These are phyloP conservation scores for Lepidurus arcticus DNA, from an alignment of 1,140 invertebrate species.

Conservation along the genomic window DNA sequence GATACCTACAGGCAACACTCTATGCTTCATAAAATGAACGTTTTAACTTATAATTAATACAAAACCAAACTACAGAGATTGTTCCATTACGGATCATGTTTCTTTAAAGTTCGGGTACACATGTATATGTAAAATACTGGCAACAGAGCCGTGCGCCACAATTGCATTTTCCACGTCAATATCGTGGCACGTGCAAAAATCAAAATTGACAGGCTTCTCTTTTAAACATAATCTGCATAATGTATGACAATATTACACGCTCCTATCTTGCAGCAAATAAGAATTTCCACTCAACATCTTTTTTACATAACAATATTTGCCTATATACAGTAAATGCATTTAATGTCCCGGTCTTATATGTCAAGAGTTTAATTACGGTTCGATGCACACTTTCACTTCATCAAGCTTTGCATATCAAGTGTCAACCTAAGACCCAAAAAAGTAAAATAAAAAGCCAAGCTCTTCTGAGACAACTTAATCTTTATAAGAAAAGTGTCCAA, in stretches of 20 bases:
- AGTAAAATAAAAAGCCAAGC: background rate
- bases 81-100: background rate
- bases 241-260: too few species aligned
- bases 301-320: constrained; percentile 11
- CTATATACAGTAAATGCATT: background rate
- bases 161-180: background rate
- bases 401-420: background rate
- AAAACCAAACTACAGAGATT: background rate
- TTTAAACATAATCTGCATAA: background rate
- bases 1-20: too few species aligned
- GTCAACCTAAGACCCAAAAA: background rate
- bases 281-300: background rate
- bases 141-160: constrained; percentile 7
- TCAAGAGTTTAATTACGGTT: constrained; percentile 5
- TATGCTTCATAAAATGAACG: too few species aligned
- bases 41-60: background rate
- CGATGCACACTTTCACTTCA: constrained; percentile 2
- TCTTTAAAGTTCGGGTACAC: background rate
- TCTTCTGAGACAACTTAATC: background rate
- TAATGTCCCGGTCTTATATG: background rate
- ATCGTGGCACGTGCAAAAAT: background rate
- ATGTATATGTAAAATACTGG: constrained; percentile 16
- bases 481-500: background rate
- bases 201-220: background rate
- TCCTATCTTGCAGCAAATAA: background rate